Evolutionary conservation across 2,888 invertebrate species (phyloP), one percentile per base, ranked within the genome.

Genomic region (Lissonota sp.): DNA sequence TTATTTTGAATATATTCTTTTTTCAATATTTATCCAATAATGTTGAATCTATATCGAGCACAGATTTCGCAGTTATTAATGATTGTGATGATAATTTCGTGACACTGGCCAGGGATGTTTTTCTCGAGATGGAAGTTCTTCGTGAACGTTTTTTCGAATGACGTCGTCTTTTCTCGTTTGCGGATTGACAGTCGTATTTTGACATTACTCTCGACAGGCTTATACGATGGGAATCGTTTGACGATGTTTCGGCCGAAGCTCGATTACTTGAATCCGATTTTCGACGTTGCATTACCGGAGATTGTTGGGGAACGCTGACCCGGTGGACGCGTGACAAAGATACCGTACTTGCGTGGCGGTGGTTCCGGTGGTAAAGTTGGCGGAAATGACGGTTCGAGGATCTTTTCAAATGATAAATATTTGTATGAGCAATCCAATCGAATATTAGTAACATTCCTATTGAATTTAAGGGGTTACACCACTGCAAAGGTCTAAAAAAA

Each of bases 371-470:
- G 89, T 40, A 76, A 53, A 5, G 87, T 74, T 70, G 91, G 89
- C 53, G 91, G 90, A 78, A 91, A 91, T 51, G 91, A 91, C 75
- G 91, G 91, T 66, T 91, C 91, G 80, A 91, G 86, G 69, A 91
- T 85, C 91, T 91, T 75, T 14, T 26, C 1, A 58, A 44, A 46
- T 37, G 16, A 42, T 16, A 5, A 66, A 63, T 74, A 55, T 16
- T 46, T 58, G 26, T 26, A 26, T 26, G 3, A 26, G 26, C 14
- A 12, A 53, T 37, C 16, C 10, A 6, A 44, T 44, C 4, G 44
- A 44, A 2, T 8, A 44, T 44, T 44, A 26, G 26, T 3, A 26
- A 26, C 1, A 26, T 26, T 26, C 3, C 1, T 26, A 26, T 26
- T 1, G 26, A 26, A 26, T 26, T 26, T 26, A 26, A 26, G 26